These are phyloP conservation scores for Apus apus DNA, from an alignment of 2,113 vertebrate species.

Conservation along the genomic window DNA sequence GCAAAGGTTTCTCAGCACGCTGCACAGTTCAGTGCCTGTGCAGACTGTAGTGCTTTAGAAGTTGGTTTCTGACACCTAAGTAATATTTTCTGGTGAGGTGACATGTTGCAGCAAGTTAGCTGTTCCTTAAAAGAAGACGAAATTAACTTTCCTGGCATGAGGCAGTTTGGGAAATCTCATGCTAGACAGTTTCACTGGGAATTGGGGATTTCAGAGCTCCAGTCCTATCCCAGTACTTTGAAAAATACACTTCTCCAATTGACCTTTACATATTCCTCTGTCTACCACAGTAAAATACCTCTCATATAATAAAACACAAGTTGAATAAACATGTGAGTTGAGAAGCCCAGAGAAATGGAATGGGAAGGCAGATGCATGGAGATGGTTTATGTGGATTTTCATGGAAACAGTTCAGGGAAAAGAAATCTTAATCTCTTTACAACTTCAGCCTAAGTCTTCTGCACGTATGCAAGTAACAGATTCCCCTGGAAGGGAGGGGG, in stretches of 20 bases:
- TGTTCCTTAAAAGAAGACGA: slow-evolving; percentile 48
- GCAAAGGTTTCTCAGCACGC: slow-evolving; percentile 11
- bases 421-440: slow-evolving; percentile 31
- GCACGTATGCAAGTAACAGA: not conserved
- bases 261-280: slow-evolving; percentile 11
- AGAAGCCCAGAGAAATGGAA: slow-evolving; percentile 1
- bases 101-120: slow-evolving; percentile 41
- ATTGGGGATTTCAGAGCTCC: slow-evolving; percentile 1
- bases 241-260: slow-evolving; percentile 18
- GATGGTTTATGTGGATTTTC: not conserved
- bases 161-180: not conserved
- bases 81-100: slow-evolving; percentile 42
- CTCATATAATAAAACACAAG: not conserved
- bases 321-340: not conserved
- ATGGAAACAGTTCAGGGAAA: not conserved
- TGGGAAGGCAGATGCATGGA: not conserved
- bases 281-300: not conserved
- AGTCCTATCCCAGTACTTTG: not conserved
- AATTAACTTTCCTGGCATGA: slow-evolving; percentile 31
- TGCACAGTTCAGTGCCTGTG: slow-evolving; percentile 1
- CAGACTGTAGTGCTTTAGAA: not conserved
- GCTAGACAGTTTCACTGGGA: not conserved
- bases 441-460: slow-evolving; percentile 45
- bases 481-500: not conserved
- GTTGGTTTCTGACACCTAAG: not conserved